phyloP scores from a whole-genome alignment of 2,888 invertebrate genomes.

The Drosophila multiciliata region DNA sequence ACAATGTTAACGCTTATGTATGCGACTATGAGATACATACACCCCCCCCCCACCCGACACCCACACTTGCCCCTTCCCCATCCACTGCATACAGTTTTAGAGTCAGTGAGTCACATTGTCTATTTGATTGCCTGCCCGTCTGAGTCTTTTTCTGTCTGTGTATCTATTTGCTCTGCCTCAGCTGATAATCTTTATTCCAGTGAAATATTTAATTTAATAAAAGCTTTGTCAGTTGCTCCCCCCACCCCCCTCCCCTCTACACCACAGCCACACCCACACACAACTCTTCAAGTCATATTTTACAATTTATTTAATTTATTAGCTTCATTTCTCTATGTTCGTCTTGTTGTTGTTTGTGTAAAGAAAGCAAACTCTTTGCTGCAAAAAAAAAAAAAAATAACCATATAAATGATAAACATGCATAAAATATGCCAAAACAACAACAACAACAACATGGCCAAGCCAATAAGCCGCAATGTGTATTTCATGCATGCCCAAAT shows the following conservation, averaged over 20 bases:
- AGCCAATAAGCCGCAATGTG: constrained; percentile 65
- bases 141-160: constrained; percentile 5
- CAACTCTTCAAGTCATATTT: constrained; percentile 61
- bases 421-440: constrained; percentile 75
- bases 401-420: constrained; percentile 76
- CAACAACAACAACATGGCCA: constrained; percentile 70
- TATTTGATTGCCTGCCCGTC: constrained; percentile 58
- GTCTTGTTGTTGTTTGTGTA: constrained; percentile 19
- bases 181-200: constrained; percentile 80
- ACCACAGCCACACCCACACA: background rate
- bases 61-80: background rate
- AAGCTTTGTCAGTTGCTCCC: constrained; percentile 46
- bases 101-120: constrained; percentile 76
- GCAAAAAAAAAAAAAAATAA: constrained; percentile 60
- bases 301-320: constrained; percentile 81
- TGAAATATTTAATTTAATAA: constrained; percentile 79
- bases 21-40: constrained; percentile 34
- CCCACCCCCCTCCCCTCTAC: background rate
- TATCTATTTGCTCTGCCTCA: constrained; percentile 64
- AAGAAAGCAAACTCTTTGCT: constrained; percentile 46
- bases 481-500: constrained; percentile 30
- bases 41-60: background rate
- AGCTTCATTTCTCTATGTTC: constrained; percentile 22
- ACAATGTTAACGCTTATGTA: constrained; percentile 79
- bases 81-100: constrained; percentile 39